A percentile compares a stretch with the other conserved stretches of the same genome.
Evolutionary conservation across 2,888 invertebrate species (phyloP).

Genomic region (Athetis lepigone): DNA sequence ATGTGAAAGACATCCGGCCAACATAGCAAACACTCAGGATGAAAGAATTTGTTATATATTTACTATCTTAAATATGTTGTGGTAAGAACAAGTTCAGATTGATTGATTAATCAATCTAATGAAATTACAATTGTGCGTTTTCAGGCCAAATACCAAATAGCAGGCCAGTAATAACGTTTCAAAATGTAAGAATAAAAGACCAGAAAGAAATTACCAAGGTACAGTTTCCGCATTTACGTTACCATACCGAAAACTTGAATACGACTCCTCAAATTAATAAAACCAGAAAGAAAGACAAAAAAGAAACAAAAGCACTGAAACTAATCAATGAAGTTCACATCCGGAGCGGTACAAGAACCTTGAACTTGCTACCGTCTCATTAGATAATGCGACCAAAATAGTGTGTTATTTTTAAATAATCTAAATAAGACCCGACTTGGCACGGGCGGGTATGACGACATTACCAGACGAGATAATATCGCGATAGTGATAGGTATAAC

Average conservation of each 20-base stretch:
- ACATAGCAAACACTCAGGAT: too few relatives aligned
- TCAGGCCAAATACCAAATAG: not conserved
- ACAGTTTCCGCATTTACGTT: not conserved
- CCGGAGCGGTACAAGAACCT: slow-evolving; percentile 12
- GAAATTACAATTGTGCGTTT: not conserved
- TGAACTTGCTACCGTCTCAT: slow-evolving; percentile 50
- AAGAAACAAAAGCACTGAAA: not conserved
- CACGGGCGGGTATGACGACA: slow-evolving; percentile 23
- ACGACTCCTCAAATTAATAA: not conserved
- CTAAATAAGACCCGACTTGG: slow-evolving; percentile 39
- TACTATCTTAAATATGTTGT: too few relatives aligned
- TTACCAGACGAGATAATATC: slow-evolving; percentile 7
- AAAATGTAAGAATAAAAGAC: not conserved
- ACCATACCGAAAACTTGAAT: not conserved
- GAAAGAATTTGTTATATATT: too few relatives aligned
- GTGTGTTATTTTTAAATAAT: slow-evolving; percentile 35
- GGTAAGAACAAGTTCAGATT: too few relatives aligned
- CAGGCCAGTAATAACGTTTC: not conserved
- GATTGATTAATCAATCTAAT: too few relatives aligned
- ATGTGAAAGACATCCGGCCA: too few relatives aligned
- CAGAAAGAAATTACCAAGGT: not conserved
- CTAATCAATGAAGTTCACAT: slow-evolving; percentile 15
- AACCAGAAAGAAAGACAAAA: not conserved
- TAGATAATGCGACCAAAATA: slow-evolving; percentile 41
- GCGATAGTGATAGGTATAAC: too few relatives aligned